Conservation (phyloP, 2,113 vertebrate genomes). For the Anhinga anhinga region DNA sequence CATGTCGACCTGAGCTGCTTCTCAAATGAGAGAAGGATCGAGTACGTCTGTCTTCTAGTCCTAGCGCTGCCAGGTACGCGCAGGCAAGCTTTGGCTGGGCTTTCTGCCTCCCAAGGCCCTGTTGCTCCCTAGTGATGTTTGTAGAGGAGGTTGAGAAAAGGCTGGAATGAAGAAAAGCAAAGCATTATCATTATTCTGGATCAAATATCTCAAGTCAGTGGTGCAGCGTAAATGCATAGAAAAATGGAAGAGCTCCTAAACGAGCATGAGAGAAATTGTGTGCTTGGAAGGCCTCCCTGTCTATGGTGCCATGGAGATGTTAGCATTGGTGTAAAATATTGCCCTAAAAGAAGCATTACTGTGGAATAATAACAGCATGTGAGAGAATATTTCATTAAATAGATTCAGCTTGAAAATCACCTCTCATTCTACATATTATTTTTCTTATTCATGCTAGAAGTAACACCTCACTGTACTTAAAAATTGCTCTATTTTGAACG, state of each 20-base stretch:
- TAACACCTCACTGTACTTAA: background rate
- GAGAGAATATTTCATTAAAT: conserved; percentile 6
- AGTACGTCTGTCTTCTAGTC: background rate
- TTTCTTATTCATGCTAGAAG: background rate
- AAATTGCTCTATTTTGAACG: background rate
- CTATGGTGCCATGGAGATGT: background rate
- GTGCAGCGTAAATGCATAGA: background rate
- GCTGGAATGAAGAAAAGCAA: background rate
- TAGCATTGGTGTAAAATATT: background rate
- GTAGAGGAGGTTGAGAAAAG: background rate
- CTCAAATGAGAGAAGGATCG: background rate
- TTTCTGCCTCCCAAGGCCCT: background rate
- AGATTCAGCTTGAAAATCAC: conserved; percentile 19
- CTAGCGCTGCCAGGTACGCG: background rate
- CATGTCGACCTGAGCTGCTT: conserved; percentile 12
- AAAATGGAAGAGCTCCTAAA: conserved; percentile 24
- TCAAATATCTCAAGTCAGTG: background rate
- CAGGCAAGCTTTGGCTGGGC: background rate
- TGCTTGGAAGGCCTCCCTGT: background rate
- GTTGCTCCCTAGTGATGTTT: background rate
- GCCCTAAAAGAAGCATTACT: background rate
- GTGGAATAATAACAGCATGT: background rate
- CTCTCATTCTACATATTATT: background rate
- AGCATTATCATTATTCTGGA: background rate
- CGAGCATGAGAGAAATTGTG: background rate